These are phyloP conservation scores for Battus philenor DNA, from an alignment of 1,140 invertebrate genomes.

Conservation along the genomic window DNA sequence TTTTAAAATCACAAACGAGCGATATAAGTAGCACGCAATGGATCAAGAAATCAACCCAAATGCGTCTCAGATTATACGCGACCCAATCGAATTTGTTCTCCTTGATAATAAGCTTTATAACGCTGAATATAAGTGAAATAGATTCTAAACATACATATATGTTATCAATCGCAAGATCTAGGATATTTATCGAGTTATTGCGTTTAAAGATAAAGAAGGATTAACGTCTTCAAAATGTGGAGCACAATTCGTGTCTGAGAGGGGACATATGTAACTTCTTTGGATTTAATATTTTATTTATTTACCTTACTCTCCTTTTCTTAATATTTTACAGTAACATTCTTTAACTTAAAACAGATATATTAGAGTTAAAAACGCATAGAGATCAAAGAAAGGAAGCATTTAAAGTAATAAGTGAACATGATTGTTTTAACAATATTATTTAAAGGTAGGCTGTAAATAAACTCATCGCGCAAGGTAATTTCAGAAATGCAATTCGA, in stretches of 20 bases:
- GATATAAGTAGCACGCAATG: too few species aligned
- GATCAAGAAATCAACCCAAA: constrained; percentile 32
- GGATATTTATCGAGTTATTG: constrained; percentile 42
- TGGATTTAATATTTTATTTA: too few species aligned
- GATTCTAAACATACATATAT: constrained; percentile 9
- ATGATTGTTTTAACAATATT: too few species aligned
- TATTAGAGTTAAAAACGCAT: too few species aligned
- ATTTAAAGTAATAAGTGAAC: too few species aligned
- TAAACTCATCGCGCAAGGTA: background rate
- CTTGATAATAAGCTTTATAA: constrained; percentile 21
- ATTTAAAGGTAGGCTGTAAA: too few species aligned
- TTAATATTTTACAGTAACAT: too few species aligned
- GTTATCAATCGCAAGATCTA: constrained; percentile 27
- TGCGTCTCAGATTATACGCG: constrained; percentile 29
- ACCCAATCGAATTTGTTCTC: constrained; percentile 14
- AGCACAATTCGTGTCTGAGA: constrained; percentile 28
- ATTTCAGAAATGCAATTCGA: background rate
- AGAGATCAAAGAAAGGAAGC: too few species aligned
- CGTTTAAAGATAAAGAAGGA: constrained; percentile 40
- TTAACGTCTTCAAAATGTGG: constrained; percentile 35
- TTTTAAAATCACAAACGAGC: too few species aligned
- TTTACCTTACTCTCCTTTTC: too few species aligned
- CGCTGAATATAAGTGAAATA: constrained; percentile 17
- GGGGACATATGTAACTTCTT: background rate
- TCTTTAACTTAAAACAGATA: too few species aligned